phyloP scores from a whole-genome alignment of 2,797 vertebrate species.

The Phrynocephalus forsythii region DNA sequence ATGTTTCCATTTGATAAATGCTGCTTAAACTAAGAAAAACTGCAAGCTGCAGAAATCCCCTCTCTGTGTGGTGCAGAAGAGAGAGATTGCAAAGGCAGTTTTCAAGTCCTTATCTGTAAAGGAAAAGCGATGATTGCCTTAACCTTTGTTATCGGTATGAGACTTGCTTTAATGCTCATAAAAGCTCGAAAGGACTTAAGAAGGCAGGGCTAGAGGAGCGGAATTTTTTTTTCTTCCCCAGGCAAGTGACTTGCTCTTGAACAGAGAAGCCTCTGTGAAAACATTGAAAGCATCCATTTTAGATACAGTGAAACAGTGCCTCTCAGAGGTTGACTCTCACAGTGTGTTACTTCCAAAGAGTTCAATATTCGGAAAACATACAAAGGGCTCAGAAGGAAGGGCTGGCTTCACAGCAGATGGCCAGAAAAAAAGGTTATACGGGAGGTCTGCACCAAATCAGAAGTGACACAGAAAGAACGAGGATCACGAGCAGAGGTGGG shows the following conservation, averaged over 20 bases:
- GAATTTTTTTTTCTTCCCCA: background rate
- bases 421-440: background rate
- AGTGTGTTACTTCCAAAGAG: background rate
- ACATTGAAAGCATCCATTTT: accelerated
- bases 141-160: constrained; percentile 65
- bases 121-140: constrained; percentile 65
- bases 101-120: constrained; percentile 70
- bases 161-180: constrained; percentile 55
- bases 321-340: background rate
- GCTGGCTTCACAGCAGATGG: background rate
- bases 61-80: constrained; percentile 22
- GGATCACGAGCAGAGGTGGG: no score
- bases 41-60: constrained; percentile 34
- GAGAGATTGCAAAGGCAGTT: constrained; percentile 58
- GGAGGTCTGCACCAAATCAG: background rate
- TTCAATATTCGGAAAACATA: background rate
- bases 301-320: background rate
- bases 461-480: background rate
- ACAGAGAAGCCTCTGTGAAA: background rate
- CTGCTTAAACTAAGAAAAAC: constrained; percentile 54
- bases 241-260: background rate
- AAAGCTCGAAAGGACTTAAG: constrained; percentile 54
- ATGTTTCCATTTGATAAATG: constrained; percentile 69
- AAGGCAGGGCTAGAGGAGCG: constrained; percentile 39
- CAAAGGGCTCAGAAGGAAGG: background rate